Evolutionary conservation across 2,797 vertebrate genomes (phyloP).

Genomic region (Hemitrygon akajei): DNA sequence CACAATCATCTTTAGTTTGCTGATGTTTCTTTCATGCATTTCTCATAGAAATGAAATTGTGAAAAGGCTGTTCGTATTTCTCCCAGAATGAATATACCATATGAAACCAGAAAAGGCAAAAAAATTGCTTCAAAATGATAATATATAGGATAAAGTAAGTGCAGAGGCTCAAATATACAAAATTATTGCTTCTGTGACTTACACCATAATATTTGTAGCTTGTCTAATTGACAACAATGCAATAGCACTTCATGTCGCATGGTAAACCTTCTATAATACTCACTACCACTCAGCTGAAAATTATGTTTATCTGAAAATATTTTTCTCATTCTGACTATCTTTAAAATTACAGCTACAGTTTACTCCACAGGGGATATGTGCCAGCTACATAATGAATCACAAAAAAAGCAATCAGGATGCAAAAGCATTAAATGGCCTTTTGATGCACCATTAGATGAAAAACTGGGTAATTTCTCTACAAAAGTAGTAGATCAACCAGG

Average conservation of each 20-base stretch:
- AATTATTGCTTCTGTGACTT: not conserved
- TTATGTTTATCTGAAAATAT: conserved; percentile 7
- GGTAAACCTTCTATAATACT: not conserved
- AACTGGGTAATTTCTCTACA: not conserved
- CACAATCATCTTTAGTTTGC: not conserved
- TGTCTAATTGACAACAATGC: not conserved
- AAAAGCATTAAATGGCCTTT: not conserved
- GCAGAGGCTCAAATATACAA: not conserved
- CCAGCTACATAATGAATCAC: not conserved
- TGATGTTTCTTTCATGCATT: not conserved
- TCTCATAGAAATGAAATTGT: not conserved
- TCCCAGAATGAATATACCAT: not conserved
- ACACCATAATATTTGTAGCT: not conserved
- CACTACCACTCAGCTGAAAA: not conserved
- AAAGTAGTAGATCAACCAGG: not conserved
- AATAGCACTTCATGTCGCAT: not conserved
- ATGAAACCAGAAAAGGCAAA: not conserved
- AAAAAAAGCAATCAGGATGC: not conserved
- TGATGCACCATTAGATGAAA: not conserved
- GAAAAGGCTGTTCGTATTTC: not conserved
- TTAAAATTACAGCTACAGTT: not conserved
- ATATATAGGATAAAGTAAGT: not conserved
- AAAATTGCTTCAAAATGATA: not conserved
- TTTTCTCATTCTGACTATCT: not conserved
- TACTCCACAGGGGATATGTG: not conserved